Evolutionary conservation across 2,888 invertebrate genomes (phyloP).

Genomic region (Mythimna loreyi): DNA sequence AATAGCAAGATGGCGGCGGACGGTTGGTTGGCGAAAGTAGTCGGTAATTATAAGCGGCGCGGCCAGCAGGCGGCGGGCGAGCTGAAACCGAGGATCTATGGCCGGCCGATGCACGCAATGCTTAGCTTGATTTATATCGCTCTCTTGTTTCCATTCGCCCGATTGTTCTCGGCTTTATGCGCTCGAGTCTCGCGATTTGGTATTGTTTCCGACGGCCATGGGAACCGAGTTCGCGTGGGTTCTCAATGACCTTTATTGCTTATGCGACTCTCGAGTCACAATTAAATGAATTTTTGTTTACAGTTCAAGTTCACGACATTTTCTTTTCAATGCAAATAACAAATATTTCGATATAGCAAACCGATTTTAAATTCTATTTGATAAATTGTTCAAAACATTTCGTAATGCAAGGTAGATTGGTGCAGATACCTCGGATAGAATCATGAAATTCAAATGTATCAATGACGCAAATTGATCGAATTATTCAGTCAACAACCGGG

Average conservation of each 20-base stretch:
- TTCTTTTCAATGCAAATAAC: conserved; percentile 51
- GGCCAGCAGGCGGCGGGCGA: conserved; percentile 78
- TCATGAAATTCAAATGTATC: conserved; percentile 74
- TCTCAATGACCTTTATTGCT: conserved; percentile 81
- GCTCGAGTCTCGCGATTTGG: conserved; percentile 80
- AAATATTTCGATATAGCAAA: conserved; percentile 14
- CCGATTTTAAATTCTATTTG: conserved; percentile 26
- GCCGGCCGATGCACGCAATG: conserved; percentile 87
- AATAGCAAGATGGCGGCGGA: conserved; percentile 89
- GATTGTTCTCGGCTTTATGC: conserved; percentile 88
- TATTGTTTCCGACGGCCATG: conserved; percentile 87
- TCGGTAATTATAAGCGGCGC: conserved; percentile 87
- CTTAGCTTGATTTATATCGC: conserved; percentile 89
- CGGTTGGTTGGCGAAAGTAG: conserved; percentile 89
- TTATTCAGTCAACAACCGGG: conserved; percentile 79
- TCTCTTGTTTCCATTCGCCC: conserved; percentile 87
- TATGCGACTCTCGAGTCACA: conserved; percentile 63
- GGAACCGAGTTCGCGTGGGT: conserved; percentile 79
- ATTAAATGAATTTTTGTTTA: conserved; percentile 69
- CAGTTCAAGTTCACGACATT: conserved; percentile 74
- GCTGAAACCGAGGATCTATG: conserved; percentile 87
- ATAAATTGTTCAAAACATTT: conserved; percentile 16
- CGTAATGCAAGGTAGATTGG: conserved; percentile 27
- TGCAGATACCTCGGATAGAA: conserved; percentile 30
- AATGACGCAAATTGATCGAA: conserved; percentile 79